phyloP scores from a whole-genome alignment of 2,797 vertebrate species.

The Neoniphon sammara region DNA sequence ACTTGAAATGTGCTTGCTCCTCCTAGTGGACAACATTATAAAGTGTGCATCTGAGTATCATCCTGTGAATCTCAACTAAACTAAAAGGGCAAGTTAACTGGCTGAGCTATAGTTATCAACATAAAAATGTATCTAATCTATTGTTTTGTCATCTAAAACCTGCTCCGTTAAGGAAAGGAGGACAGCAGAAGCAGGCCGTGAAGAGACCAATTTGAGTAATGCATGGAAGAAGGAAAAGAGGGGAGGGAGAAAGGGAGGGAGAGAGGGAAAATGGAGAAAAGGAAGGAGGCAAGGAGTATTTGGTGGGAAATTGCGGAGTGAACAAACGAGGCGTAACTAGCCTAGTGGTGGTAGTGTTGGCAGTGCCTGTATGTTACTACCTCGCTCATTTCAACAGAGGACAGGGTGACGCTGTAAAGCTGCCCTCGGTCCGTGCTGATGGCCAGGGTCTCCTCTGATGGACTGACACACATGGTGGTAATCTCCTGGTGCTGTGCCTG shows the following conservation, averaged over 20 bases:
- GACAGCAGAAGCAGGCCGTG: neutral
- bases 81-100: too few species aligned
- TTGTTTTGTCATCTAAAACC: too few species aligned
- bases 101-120: neutral
- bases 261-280: too few species aligned
- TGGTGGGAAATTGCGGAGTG: too few species aligned
- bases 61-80: neutral
- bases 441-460: constrained; percentile 88
- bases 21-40: constrained; percentile 76
- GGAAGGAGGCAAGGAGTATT: too few species aligned
- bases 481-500: constrained; percentile 84
- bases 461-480: constrained; percentile 89
- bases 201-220: neutral
- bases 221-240: neutral
- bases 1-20: constrained; percentile 84
- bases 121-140: too few species aligned
- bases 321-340: too few species aligned
- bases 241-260: neutral
- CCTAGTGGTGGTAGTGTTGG: too few species aligned
- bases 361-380: constrained; percentile 45
- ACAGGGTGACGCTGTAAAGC: constrained; percentile 87
- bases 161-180: neutral
- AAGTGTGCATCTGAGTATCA: neutral
- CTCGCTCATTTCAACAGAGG: constrained; percentile 81
- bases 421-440: constrained; percentile 88